phyloP scores from a whole-genome alignment of 2,797 vertebrate genomes.

The Onychomys torridus region DNA sequence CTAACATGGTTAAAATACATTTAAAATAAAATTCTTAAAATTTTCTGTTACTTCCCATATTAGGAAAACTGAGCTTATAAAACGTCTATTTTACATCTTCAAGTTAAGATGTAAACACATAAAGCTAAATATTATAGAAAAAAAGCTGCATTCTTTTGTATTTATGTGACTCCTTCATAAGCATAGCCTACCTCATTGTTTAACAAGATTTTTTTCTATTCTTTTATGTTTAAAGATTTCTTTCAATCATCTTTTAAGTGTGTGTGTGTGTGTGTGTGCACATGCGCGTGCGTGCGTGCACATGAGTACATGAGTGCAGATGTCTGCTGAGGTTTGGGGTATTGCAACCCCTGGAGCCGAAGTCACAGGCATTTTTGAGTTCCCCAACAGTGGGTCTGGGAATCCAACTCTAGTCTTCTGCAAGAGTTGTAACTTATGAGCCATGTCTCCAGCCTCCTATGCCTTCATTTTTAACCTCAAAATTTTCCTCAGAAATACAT shows the following conservation, averaged over 20 bases:
- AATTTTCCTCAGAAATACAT: background rate
- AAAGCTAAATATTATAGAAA: background rate
- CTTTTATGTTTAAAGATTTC: background rate
- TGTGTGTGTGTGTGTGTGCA: background rate
- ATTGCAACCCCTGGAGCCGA: too few relatives aligned
- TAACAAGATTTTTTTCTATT: background rate
- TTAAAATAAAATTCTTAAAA: slow-evolving; percentile 39
- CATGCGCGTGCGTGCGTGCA: background rate
- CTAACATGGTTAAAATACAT: background rate
- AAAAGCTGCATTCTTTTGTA: background rate
- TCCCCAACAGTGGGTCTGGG: background rate
- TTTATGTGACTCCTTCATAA: background rate
- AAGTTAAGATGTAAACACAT: background rate
- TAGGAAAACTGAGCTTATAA: background rate
- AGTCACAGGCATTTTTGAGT: background rate
- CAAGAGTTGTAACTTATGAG: background rate
- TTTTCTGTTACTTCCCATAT: background rate
- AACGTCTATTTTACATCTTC: background rate
- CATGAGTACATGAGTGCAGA: background rate
- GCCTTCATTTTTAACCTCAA: background rate
- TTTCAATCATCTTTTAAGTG: background rate
- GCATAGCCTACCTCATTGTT: background rate
- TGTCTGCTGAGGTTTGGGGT: background rate
- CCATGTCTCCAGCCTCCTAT: background rate
- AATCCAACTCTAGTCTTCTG: background rate